Base-by-base conservation (phyloP, 2,113 vertebrate genomes). In the Centropristis striata region DNA sequence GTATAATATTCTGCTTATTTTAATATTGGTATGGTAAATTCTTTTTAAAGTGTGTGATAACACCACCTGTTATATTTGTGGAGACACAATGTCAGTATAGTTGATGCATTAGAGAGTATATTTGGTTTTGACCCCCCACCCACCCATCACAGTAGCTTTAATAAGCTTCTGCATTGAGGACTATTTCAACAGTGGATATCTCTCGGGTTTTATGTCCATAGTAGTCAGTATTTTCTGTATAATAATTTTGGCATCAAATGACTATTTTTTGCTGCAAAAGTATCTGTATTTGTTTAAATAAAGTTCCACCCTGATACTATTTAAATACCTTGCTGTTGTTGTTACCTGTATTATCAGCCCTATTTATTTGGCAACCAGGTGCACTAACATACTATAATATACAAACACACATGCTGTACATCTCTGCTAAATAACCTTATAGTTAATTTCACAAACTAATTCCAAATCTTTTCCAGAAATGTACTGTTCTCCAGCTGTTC, bases 221-320 rank as follows among this genome's bases (percentile, higher is more conserved):
- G 49, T 44, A 18, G 23, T 82, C 79, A 60, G 47, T 80, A 77
- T 88, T 90, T 82, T 63, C 20, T 65, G 25, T 55, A 57, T 14
- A 39, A 23, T 37, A 21, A 8, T 12, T 66, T 37, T 71, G 47
- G 44, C 51, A 61, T 44, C 3, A 77, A 66, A 53, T 65, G 37
- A 23, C 15, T 68, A 36, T 83, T 89, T 86, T 76, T 77, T 60
- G 12, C 25, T 77, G 61, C 12, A 61, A 66, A 65, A 59, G 20
- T 47, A 51, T 55, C 20, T 78, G 61, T 82, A 76, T 84, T 81
- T 89, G 47, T 70, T 71, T 54, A 74, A 90, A 89, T 89, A 89
- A 44, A 44, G 6, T 32, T 32, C 3, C 32, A 32, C 6, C 32
- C 25, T 23, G 9, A 14, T 36, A 13, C 15, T 39, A 4, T 54